Conservation (phyloP, 35 echinoderm and acorn worm genomes). For the Amphiura filiformis region DNA sequence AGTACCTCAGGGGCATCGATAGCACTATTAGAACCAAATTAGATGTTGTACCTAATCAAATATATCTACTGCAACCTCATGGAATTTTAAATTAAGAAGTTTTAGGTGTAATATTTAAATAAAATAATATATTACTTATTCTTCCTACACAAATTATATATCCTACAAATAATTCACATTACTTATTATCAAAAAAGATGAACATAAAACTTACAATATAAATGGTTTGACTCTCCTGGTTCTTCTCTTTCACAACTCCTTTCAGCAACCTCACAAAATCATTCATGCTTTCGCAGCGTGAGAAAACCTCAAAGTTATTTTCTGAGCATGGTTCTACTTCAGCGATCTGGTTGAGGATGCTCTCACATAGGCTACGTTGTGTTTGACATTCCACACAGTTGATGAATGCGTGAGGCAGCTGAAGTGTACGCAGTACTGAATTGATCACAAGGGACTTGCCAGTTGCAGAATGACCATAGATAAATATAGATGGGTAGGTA, state of each 20-base stretch:
- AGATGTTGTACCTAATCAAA: too few species aligned
- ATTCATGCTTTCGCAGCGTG: slow-evolving; percentile 81
- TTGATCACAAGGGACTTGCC: slow-evolving; percentile 66
- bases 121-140: not conserved
- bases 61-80: too few species aligned
- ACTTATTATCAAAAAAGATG: too few species aligned
- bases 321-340: slow-evolving; percentile 37
- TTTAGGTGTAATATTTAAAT: not conserved
- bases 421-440: slow-evolving; percentile 19
- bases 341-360: slow-evolving; percentile 76
- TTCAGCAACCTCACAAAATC: slow-evolving; percentile 82
- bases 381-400: slow-evolving; percentile 91
- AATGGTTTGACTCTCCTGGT: slow-evolving; percentile 62
- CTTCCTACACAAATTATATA: not conserved
- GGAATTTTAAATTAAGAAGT: too few species aligned
- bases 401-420: slow-evolving; percentile 55
- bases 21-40: too few species aligned
- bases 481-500: slow-evolving; percentile 58
- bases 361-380: slow-evolving; percentile 64
- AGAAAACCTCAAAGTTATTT: slow-evolving; percentile 63
- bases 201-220: slow-evolving; percentile 79
- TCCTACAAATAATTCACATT: too few species aligned
- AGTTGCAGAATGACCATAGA: slow-evolving; percentile 84
- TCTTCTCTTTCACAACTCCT: slow-evolving; percentile 42
- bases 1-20: too few species aligned